Base-by-base conservation (phyloP, 2,888 invertebrate genomes). In the Melipona beecheii region DNA sequence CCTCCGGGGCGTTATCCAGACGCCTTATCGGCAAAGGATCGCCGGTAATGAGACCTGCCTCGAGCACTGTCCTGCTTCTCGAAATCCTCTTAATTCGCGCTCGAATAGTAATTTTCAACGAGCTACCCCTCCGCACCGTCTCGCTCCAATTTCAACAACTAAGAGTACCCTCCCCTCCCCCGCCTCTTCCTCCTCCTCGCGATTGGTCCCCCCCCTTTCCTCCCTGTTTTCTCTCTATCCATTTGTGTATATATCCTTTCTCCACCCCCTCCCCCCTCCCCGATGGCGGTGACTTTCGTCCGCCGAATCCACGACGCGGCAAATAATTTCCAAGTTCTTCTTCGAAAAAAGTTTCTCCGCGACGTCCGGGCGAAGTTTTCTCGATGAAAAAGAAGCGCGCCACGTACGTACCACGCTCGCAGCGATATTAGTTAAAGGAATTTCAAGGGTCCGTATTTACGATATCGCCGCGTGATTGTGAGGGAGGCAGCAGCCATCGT, bases 391-490 rank as follows among this genome's bases (percentile, higher is more conserved):
- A 19, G 78, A 78, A 68, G 49, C 66, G 66, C 64, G 77, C 50
- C 5, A 52, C 9, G 43, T 43, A 56, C 56, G 62, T 21, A 52
- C 19, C 5, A 62, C 17, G 69, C 56, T 50, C 21, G 56, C 27
- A 17, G 54, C 77, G 54, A 71, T 81, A 77, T 81, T 66, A 74
- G 66, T 71, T 66, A 62, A 78, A 50, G 77, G 71, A 83, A 83
- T 83, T 74, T 80, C 68, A 64, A 73, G 54, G 76, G 62, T 11
- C 13, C 52, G 24, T 82, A 86, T 86, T 86, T 86, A 82, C 72
- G 86, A 86, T 69, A 78, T 79, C 66, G 73, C 50, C 66, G 52
- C 65, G 60, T 72, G 75, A 82, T 76, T 79, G 65, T 49, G 74
- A 74, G 60, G 17, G 84, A 72, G 66, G 58, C 70, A 70, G 58